These are phyloP conservation scores for Nasonia oneida DNA, from an alignment of 2,888 invertebrate genomes.

Conservation along the genomic window DNA sequence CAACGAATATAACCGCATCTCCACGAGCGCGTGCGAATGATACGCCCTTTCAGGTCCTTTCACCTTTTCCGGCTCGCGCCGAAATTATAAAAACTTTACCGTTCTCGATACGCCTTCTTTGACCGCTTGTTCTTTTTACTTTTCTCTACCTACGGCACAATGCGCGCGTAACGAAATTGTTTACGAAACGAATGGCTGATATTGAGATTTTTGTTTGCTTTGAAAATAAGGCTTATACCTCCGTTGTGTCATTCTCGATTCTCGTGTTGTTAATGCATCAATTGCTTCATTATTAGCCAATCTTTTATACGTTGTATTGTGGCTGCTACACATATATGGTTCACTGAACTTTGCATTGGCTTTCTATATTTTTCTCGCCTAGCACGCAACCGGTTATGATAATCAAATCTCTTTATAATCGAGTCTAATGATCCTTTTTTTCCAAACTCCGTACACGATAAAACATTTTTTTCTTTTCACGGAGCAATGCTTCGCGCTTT, in stretches of 20 bases:
- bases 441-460: background rate
- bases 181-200: slow-evolving; percentile 11
- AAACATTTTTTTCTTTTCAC: background rate
- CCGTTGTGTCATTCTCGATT: background rate
- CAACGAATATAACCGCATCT: background rate
- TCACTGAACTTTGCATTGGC: slow-evolving; percentile 48
- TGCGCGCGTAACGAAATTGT: slow-evolving; percentile 9
- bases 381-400: slow-evolving; percentile 53
- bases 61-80: slow-evolving; percentile 27
- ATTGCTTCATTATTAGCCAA: slow-evolving; percentile 56
- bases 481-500: background rate
- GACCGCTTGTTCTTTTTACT: background rate
- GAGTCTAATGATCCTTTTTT: background rate
- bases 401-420: slow-evolving; percentile 37
- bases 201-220: slow-evolving; percentile 13
- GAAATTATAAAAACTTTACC: slow-evolving; percentile 23
- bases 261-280: slow-evolving; percentile 39
- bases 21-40: background rate
- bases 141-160: background rate
- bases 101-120: background rate
- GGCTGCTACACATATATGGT: background rate
- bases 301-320: slow-evolving; percentile 7
- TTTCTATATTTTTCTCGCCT: slow-evolving; percentile 48
- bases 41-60: slow-evolving; percentile 40
- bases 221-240: background rate